phyloP scores from a whole-genome alignment of 2,113 vertebrate species.

The Copsychus sechellarum region DNA sequence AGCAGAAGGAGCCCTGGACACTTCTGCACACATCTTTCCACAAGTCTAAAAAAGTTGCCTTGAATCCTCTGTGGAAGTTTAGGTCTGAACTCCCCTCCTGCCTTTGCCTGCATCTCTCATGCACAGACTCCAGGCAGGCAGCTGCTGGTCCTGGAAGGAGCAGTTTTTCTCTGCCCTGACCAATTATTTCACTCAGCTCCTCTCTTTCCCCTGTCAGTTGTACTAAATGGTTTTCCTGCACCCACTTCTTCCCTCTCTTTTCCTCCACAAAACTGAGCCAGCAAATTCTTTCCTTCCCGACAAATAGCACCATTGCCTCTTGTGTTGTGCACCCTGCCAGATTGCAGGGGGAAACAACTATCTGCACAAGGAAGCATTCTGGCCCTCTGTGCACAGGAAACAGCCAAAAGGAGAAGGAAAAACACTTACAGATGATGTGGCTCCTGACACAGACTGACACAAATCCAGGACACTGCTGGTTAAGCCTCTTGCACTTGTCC shows the following conservation, averaged over 20 bases:
- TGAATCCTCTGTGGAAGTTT: neutral
- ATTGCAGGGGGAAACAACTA: slow-evolving; percentile 46
- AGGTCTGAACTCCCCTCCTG: neutral
- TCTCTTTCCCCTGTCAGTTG: neutral
- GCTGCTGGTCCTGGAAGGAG: neutral
- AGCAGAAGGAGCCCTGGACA: neutral
- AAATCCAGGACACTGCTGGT: neutral
- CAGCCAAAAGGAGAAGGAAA: slow-evolving; percentile 29
- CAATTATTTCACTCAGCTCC: neutral
- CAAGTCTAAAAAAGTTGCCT: neutral
- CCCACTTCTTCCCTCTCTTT: neutral
- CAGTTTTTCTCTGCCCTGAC: neutral
- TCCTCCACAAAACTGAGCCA: neutral
- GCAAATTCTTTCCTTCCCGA: slow-evolving; percentile 43
- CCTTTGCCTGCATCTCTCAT: neutral
- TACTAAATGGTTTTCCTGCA: neutral
- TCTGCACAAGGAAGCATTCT: neutral
- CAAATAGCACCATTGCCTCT: slow-evolving; percentile 51
- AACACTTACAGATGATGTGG: neutral
- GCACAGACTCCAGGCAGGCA: neutral
- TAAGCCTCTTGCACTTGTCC: neutral
- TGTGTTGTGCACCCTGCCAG: neutral
- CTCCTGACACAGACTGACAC: neutral
- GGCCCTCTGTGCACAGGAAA: neutral
- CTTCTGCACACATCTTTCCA: neutral